These are phyloP conservation scores for Cygnus atratus DNA, from an alignment of 2,113 vertebrate genomes.

Conservation along the genomic window DNA sequence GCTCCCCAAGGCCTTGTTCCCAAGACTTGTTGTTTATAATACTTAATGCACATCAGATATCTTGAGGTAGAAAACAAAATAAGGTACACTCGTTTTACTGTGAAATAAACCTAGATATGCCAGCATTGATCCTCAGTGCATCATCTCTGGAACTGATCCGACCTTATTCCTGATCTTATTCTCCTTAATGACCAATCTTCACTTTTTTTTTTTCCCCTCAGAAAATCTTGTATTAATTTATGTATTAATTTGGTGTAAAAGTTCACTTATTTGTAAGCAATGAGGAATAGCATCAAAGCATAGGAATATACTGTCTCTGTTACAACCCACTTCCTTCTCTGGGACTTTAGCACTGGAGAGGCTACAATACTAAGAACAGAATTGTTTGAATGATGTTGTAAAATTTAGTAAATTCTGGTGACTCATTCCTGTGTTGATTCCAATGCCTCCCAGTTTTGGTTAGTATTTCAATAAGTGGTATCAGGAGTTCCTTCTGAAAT, in stretches of 20 bases:
- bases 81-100: background rate
- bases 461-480: background rate
- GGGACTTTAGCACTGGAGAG: background rate
- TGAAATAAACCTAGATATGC: background rate
- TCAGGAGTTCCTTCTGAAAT: background rate
- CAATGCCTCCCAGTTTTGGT: background rate
- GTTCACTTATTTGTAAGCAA: background rate
- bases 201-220: background rate
- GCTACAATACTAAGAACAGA: background rate
- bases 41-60: background rate
- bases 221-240: background rate
- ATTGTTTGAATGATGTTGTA: background rate
- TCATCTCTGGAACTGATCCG: background rate
- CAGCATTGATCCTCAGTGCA: background rate
- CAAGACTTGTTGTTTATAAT: background rate
- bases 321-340: background rate
- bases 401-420: background rate
- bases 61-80: background rate
- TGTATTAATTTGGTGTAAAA: background rate
- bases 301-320: accelerated
- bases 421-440: background rate
- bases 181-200: background rate
- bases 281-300: background rate
- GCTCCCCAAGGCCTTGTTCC: background rate
- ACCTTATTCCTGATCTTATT: background rate